These are phyloP conservation scores for Podilymbus podiceps DNA, from an alignment of 2,113 vertebrate genomes.

Conservation along the genomic window DNA sequence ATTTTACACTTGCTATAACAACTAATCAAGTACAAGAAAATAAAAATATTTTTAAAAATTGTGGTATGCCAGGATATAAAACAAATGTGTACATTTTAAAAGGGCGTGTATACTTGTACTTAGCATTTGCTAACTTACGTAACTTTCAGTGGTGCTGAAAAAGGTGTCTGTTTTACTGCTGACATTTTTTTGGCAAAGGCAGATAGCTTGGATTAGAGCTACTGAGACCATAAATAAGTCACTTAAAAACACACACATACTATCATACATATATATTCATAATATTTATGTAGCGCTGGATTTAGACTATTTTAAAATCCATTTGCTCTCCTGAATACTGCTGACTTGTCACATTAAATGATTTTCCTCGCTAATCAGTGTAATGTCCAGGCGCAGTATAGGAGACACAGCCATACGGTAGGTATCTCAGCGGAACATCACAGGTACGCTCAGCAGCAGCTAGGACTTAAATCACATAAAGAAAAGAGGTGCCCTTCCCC, in stretches of 20 bases:
- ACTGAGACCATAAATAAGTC: slow-evolving; percentile 29
- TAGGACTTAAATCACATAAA: slow-evolving; percentile 4
- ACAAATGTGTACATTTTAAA: background rate
- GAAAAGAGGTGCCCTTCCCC: background rate
- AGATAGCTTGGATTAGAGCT: slow-evolving; percentile 32
- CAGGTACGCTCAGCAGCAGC: background rate
- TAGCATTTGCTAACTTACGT: background rate
- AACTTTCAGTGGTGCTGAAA: background rate
- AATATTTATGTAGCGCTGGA: slow-evolving; percentile 45
- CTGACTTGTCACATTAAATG: slow-evolving; percentile 40
- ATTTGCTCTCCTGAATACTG: slow-evolving; percentile 3
- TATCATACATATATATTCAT: slow-evolving; percentile 17
- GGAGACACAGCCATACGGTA: background rate
- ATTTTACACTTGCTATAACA: background rate
- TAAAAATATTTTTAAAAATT: background rate
- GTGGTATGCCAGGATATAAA: background rate
- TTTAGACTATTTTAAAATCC: slow-evolving; percentile 55
- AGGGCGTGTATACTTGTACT: background rate
- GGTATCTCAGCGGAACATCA: slow-evolving; percentile 11
- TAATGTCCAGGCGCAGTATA: background rate
- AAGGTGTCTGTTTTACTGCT: slow-evolving; percentile 18
- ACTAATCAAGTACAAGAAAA: background rate
- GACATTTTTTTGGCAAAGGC: slow-evolving; percentile 31
- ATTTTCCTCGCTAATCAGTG: slow-evolving; percentile 37
- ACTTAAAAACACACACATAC: slow-evolving; percentile 10